A percentile compares a stretch with the other conserved stretches of the same genome.
Conservation (phyloP, 2,113 vertebrate genomes). For the Isichthys henryi region DNA sequence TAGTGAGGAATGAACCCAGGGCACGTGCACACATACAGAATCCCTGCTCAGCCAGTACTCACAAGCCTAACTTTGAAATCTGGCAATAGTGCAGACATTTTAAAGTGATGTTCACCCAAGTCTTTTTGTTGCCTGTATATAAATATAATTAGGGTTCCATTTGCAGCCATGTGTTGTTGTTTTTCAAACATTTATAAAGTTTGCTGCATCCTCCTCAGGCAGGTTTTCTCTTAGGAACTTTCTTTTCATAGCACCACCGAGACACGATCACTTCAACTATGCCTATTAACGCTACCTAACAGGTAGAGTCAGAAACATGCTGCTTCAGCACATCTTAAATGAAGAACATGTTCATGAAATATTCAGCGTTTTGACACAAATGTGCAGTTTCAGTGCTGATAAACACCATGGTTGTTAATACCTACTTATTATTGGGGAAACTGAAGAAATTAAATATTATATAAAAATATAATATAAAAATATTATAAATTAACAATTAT, state of each 20-base stretch:
- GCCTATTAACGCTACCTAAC: not conserved
- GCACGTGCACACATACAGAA: not conserved
- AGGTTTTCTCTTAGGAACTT: not conserved
- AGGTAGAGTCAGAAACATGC: not conserved
- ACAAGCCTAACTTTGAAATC: not conserved
- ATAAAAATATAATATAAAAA: too few species aligned
- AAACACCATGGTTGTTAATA: not conserved
- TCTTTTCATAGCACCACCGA: not conserved
- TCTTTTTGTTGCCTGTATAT: not conserved
- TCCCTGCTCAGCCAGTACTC: not conserved
- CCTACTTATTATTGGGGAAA: not conserved
- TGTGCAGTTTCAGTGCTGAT: not conserved
- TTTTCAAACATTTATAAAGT: not conserved
- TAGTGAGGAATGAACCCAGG: not conserved
- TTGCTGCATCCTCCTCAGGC: not conserved
- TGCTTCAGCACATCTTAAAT: not conserved
- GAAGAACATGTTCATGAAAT: not conserved
- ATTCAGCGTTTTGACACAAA: not conserved
- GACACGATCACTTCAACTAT: not conserved
- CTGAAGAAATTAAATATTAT: not conserved
- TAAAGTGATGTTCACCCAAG: not conserved
- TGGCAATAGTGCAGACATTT: not conserved
- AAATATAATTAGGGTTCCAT: not conserved
- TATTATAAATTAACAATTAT: not conserved
- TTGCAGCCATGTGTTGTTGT: not conserved